phyloP scores from a whole-genome alignment of 2,797 vertebrate genomes.

The Hylomyscus alleni region DNA sequence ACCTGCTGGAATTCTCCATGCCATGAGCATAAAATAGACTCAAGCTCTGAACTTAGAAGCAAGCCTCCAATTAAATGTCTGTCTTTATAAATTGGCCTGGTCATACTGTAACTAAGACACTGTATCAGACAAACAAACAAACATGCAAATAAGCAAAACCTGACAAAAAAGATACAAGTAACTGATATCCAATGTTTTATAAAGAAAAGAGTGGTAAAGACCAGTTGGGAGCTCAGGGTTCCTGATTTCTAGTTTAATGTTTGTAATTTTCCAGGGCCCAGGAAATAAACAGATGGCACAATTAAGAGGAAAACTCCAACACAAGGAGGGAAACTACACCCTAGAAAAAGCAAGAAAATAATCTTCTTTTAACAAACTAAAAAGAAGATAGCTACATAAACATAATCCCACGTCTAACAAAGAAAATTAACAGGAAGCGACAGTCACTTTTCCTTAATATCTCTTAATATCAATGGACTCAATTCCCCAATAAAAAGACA shows the following conservation, averaged over 20 bases:
- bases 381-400: too few relatives aligned
- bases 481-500: too few relatives aligned
- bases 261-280: neutral
- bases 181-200: neutral
- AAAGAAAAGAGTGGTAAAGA: slow-evolving; percentile 30
- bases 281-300: slow-evolving; percentile 31
- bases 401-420: too few relatives aligned
- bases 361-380: too few relatives aligned
- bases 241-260: slow-evolving; percentile 5
- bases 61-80: neutral
- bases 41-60: neutral
- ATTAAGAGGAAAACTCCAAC: slow-evolving; percentile 34
- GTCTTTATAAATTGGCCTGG: neutral
- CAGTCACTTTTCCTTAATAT: too few relatives aligned
- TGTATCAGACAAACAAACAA: neutral
- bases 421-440: too few relatives aligned
- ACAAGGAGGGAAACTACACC: too few relatives aligned
- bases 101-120: neutral
- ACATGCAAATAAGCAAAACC: neutral
- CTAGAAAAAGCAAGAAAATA: too few relatives aligned
- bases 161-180: neutral
- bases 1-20: neutral
- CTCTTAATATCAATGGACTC: too few relatives aligned
- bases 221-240: slow-evolving; percentile 28
- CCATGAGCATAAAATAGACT: neutral